These are phyloP conservation scores for Pantherophis vulpinus DNA, from an alignment of 2,797 vertebrate genomes.

Conservation along the genomic window DNA sequence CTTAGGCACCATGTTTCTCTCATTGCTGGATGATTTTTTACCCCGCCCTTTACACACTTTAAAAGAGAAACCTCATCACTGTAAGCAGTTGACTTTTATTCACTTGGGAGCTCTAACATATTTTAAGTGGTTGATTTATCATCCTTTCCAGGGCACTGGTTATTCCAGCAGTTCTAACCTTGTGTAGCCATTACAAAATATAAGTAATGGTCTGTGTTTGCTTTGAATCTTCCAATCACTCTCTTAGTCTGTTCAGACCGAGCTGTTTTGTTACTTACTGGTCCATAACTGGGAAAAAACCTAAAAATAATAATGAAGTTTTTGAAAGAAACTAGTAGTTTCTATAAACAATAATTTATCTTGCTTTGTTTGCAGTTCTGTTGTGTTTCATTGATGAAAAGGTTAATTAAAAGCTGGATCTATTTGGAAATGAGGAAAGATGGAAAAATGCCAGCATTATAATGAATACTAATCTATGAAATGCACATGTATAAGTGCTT, in stretches of 20 bases:
- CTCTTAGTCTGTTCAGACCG: background rate
- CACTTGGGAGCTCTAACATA: slow-evolving; percentile 8
- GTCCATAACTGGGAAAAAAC: background rate
- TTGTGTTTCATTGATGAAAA: background rate
- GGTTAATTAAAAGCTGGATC: background rate
- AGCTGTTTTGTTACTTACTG: slow-evolving; percentile 2
- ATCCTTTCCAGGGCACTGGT: background rate
- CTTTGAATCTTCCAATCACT: slow-evolving; percentile 18
- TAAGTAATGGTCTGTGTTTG: background rate
- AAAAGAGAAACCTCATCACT: slow-evolving; percentile 11
- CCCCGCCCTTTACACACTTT: slow-evolving; percentile 4
- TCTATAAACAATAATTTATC: background rate
- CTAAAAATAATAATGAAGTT: background rate
- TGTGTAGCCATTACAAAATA: slow-evolving; percentile 34
- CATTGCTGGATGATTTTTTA: slow-evolving; percentile 51
- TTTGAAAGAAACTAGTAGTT: background rate
- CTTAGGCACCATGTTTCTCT: slow-evolving; percentile 54
- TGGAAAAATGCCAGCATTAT: background rate
- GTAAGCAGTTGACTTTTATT: slow-evolving; percentile 39
- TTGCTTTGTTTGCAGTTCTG: background rate
- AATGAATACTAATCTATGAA: background rate
- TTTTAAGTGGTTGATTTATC: slow-evolving; percentile 31
- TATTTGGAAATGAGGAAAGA: background rate
- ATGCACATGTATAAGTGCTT: background rate
- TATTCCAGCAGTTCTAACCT: background rate